phyloP scores from a whole-genome alignment of 2,888 invertebrate genomes.

The Lissocephala sabroskyi region DNA sequence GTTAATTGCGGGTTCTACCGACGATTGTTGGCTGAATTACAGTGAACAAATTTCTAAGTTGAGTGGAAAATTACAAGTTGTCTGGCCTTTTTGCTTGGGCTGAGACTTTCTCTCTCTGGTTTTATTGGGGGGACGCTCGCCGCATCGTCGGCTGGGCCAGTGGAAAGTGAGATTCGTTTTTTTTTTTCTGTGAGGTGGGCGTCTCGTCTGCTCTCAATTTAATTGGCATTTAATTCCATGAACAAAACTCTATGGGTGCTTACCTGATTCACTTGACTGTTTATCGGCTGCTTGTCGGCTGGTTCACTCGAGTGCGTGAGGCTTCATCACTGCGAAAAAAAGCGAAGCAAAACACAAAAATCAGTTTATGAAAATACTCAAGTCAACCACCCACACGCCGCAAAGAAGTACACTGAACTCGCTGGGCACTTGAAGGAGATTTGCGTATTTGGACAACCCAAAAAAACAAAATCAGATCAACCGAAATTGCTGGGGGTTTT shows the following conservation, averaged over 20 bases:
- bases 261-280: conserved; percentile 29
- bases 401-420: too few species aligned
- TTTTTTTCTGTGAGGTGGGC: too few species aligned
- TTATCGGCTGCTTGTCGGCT: neutral
- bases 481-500: too few species aligned
- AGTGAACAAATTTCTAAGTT: neutral
- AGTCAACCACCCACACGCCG: conserved; percentile 5
- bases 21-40: conserved; percentile 1
- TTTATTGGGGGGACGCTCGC: too few species aligned
- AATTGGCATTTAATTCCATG: conserved; percentile 40
- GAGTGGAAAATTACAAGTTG: conserved; percentile 47
- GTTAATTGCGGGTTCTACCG: conserved; percentile 60
- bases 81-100: conserved; percentile 55
- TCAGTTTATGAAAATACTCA: conserved; percentile 40
- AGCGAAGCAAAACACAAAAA: conserved; percentile 25
- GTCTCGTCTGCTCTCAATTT: neutral
- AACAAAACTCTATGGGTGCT: conserved; percentile 35
- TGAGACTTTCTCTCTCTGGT: conserved; percentile 7
- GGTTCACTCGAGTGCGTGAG: conserved; percentile 6
- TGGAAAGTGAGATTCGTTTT: too few species aligned
- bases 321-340: conserved; percentile 22
- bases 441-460: neutral
- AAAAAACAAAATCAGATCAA: neutral
- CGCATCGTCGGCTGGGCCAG: neutral
- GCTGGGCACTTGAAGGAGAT: too few species aligned